phyloP scores from a whole-genome alignment of 2,888 invertebrate species.

The Dorcus hopei region DNA sequence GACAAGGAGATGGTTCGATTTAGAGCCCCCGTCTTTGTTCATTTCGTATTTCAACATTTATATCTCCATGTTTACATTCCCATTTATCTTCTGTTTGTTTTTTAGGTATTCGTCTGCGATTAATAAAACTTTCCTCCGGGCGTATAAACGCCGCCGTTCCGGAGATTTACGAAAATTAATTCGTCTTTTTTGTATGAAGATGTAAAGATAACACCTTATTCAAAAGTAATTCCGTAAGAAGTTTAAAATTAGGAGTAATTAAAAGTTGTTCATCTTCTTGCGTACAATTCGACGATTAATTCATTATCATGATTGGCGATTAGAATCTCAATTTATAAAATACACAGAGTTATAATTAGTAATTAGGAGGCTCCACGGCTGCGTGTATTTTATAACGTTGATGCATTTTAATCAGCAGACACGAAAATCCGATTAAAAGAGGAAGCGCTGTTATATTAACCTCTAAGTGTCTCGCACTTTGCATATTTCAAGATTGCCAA shows the following conservation, averaged over 20 bases:
- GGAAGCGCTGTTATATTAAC: constrained; percentile 41
- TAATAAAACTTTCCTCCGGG: not conserved
- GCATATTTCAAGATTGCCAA: constrained; percentile 41
- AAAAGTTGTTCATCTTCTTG: constrained; percentile 44
- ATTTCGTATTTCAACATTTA: constrained; percentile 11
- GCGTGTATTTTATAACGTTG: constrained; percentile 40
- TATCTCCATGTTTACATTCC: constrained; percentile 12
- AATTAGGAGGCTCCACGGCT: constrained; percentile 48
- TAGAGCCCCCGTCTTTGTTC: constrained; percentile 3
- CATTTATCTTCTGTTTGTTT: constrained; percentile 15
- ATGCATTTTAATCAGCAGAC: constrained; percentile 50
- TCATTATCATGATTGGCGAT: constrained; percentile 52
- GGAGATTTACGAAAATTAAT: constrained; percentile 3
- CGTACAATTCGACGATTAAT: constrained; percentile 47
- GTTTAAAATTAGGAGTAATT: constrained; percentile 37
- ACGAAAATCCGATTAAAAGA: constrained; percentile 50
- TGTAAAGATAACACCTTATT: constrained; percentile 36
- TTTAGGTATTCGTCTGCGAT: constrained; percentile 5
- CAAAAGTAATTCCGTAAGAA: constrained; percentile 18
- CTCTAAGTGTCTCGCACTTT: constrained; percentile 46
- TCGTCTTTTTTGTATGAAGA: constrained; percentile 3
- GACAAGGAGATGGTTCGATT: constrained; percentile 28
- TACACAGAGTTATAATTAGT: constrained; percentile 52
- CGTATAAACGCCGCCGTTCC: not conserved
- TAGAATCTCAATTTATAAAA: constrained; percentile 53